Evolutionary conservation across 2,797 vertebrate genomes (phyloP), one percentile per base, ranked within the genome.

Genomic region (Hephaestus fuliginosus): DNA sequence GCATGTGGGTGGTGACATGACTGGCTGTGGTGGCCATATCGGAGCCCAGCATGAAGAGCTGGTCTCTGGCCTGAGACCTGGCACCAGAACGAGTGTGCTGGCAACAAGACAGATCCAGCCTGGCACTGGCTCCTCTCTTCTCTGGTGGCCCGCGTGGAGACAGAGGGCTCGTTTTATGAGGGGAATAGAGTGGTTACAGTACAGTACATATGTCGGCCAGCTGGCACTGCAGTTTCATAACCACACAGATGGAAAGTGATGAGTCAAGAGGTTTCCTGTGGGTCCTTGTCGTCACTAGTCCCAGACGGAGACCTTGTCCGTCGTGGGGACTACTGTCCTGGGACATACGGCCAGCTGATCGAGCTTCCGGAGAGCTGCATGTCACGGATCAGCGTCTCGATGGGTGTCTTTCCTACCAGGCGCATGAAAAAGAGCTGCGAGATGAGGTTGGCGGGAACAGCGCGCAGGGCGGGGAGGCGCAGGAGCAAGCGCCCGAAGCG

Each of bases 361-460:
- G 96, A 96, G 90, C 97, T 98, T 68, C 98, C 97, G 0, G 97
- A 98, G 49, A 99, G 97, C 85, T 98, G 97, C 98, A 99, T 99
- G 96, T 98, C 98, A 9, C 97, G 96, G 93, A 98, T 98, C 28
- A 98, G 95, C 0, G 98, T 99, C 93, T 98, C 97, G 1, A 98
- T 98, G 91, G 98, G 97, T 0, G 97, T 99, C 90, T 99, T 98
- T 52, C 97, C 97, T 62, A 99, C 97, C 76, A 99, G 96, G 52
- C 98, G 95, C 97, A 98, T 98, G 92, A 99, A 99, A 90, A 99
- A 99, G 57, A 99, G 96, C 92, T 98, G 97, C 0, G 97, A 98
- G 90, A 99, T 98, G 95, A 99, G 97, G 46, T 90, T 95, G 41
- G 97, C 97, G 0, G 97, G 97, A 5, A 99, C 97, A 0, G 98